Base-by-base conservation (phyloP, 1,140 invertebrate genomes). In the Drosophila willistoni region DNA sequence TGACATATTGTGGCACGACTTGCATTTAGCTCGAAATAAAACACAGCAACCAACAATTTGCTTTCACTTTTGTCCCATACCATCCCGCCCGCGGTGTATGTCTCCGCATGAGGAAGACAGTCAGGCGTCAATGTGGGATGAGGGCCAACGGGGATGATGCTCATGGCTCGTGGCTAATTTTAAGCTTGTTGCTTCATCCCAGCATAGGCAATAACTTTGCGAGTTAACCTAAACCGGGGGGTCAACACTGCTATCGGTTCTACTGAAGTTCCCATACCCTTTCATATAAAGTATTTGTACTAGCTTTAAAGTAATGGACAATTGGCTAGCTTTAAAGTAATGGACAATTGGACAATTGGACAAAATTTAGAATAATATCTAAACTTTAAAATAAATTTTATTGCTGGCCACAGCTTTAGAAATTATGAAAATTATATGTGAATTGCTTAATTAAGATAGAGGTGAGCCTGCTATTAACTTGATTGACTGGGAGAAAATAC, bases 171-270 rank as follows among this genome's bases (percentile, higher is more conserved):
- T 33, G 59, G 73, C 66, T 77, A 76, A 76, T 76, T 76, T 56
- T 22, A 25, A 77, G 73, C 61, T 65, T 77, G 74, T 77, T 77
- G 74, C 74, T 64, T 22, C 17, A 12, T 34, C 34, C n/a, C 56
- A 59, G 33, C 56, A 59, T 51, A 22, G 44, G 44, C 44, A 51
- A 51, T 51, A 51, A 51, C 17, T 51, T 51, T 51, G 17, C 44
- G 17, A 51, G 17, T 51, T 51, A 51, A 51, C 17, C 17, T 12
- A 51, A 51, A 22, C 44, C 17, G 19, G 17, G 4, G 44, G 44
- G 44, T 22, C 7, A 51, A 4, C 1, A 3, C 7, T 14, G 12
- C 12, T 12, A 12, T 51, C 7, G 19, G 9, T 22, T 51, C 2
- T 22, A 51, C 7, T 19, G 44, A 51, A 19, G 9, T 51, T 51